Base-by-base conservation (phyloP, 2,888 invertebrate genomes). In the Hybos culiciformis region DNA sequence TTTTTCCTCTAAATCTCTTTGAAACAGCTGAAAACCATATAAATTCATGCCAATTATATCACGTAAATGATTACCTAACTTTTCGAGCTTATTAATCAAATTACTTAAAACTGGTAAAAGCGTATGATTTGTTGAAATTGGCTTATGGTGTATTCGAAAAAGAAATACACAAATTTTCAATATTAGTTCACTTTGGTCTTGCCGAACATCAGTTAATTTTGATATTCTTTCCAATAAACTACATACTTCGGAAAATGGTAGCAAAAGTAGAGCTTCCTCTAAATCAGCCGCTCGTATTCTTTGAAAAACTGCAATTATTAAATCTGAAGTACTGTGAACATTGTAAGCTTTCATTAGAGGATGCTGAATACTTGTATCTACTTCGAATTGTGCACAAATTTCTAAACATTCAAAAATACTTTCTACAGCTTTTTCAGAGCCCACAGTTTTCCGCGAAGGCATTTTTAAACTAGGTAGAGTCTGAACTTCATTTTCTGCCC, bases 361-460 rank as follows among this genome's bases (percentile, higher is more conserved):
- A 51, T 93, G 92, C 51, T 68, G 61, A 9, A 65, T 61, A 41
- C 63, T 67, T 12, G 58, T 59, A 4, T 56, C 54, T 44, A 67
- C 59, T 54, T 77, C 78, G 3, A 62, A 68, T 52, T 78, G 60
- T 56, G 79, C 74, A 17, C 80, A 77, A 40, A 90, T 72, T 44
- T 86, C 84, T 42, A 98, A 64, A 51, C 92, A 93, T 64, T 97
- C 96, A 55, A 94, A 70, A 50, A 98, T 78, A 41, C 83, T 78
- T 62, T 97, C 97, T 21, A 93, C 90, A 77, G 58, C 60, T 39
- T 63, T 59, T 47, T 67, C 67, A 0, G 66, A 57, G 1, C 66
- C 67, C 6, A 67, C 61, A 0, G 67, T 66, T 68, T 91, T 92
- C 55, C 83, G 81, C 0, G 91, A 83, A 0, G 96, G 85, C 60